Conservation (phyloP, 2,797 vertebrate genomes). For the Gallinago stenura region DNA sequence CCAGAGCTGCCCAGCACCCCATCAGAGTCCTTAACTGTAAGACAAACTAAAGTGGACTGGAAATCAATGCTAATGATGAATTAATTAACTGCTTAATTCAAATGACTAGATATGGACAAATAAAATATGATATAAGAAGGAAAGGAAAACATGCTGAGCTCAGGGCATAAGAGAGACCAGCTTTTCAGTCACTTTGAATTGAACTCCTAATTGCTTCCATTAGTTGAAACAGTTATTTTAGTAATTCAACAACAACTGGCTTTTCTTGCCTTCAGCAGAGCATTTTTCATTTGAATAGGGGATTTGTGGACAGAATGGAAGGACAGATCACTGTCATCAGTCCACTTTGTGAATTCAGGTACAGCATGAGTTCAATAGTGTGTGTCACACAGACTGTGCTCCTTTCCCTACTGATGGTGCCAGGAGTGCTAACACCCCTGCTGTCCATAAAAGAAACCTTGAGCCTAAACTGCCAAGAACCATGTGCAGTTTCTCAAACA, state of each 20-base stretch:
- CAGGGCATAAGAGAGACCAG: neutral
- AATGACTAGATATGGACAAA: neutral
- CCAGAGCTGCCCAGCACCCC: neutral
- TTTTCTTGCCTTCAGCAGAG: neutral
- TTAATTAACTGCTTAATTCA: neutral
- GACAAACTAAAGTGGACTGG: neutral
- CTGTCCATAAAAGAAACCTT: neutral
- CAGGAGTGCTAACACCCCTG: accelerated
- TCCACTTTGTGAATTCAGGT: neutral
- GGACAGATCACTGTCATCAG: neutral
- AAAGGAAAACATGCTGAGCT: neutral
- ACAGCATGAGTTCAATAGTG: neutral
- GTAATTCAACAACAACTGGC: neutral
- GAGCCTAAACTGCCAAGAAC: neutral
- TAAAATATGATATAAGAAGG: neutral
- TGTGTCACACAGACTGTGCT: neutral
- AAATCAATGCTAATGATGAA: neutral
- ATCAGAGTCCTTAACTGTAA: neutral
- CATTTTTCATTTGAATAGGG: neutral
- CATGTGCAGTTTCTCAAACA: neutral
- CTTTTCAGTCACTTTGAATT: neutral
- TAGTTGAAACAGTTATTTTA: neutral
- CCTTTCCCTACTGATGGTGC: neutral
- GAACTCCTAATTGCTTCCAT: neutral
- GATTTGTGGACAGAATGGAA: neutral